Base-by-base conservation (phyloP, 2,888 invertebrate genomes). In the Trissolcus brochymenae region DNA sequence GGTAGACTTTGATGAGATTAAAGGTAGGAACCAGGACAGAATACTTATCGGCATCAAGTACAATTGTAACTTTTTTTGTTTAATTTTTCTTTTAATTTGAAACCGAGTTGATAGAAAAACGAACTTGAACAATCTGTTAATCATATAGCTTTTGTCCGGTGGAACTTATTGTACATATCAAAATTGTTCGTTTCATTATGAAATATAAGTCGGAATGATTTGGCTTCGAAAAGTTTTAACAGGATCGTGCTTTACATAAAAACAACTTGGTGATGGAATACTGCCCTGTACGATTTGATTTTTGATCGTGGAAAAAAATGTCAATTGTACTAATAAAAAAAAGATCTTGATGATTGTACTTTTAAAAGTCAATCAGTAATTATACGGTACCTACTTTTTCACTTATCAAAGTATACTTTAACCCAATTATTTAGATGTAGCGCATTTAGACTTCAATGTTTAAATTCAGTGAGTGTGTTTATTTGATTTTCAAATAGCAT, bases 1-100 rank as follows among this genome's bases (percentile, higher is more conserved):
- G 87, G 94, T 95, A 83, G 95, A 95, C 90, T 93, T 94, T 90
- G 94, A 94, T 88, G 93, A 93, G 88, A 91, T 92, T 83, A 91
- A 93, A 92, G 90, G 93, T 91, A 90, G 87, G 85, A 92, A 91
- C 88, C 86, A 85, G 84, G 84, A 83, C 83, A 83, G 81, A 84
- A 82, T 82, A 82, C 78, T 68, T 79, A 60, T 81, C 82, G 78
- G 80, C 83, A 79, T 80, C 82, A 76, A 80, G 73, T 81, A 17
- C 17, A 17, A 17, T 81, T 80, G 14, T 35, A 35, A 21, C 82
- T 80, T 76, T 51, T 78, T 78, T 54, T 72, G 70, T 77, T 80
- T 65, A 70, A 56, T 78, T 77, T 78, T 79, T 57, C 79, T 68
- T 17, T 61, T 41, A 35, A 9, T 46, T 60, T 76, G n/a, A 61